Evolutionary conservation across 2,888 invertebrate genomes (phyloP), one percentile per base, ranked within the genome.

Genomic region (Lasioglossum pauxillum): DNA sequence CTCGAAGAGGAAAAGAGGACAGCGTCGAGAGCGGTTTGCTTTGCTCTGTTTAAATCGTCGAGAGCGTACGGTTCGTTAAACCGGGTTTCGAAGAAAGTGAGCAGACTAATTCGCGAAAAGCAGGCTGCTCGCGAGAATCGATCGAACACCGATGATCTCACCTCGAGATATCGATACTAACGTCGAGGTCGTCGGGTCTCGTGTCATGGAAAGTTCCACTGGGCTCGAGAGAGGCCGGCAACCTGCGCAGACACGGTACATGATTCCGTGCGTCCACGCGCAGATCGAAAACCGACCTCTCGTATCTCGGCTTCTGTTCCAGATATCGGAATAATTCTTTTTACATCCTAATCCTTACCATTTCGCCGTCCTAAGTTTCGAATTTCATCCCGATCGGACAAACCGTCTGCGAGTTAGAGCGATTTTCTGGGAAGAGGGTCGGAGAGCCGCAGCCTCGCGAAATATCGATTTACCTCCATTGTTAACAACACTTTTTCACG

Each of bases 221-320:
- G 93, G 89, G 90, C 91, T 88, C 95, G 95, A 94, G 95, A 95
- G 95, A 91, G 93, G 94, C 95, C 94, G 94, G 95, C 95, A 95
- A 95, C 95, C 92, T 94, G 94, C 94, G 94, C 94, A 89, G 86
- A 76, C 78, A 57, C 27, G 77, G 74, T 82, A 75, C 89, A 76
- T 46, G 75, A 88, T 91, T 91, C 78, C 77, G 86, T 64, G 5
- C 44, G 2, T 31, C 5, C 67, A 75, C 88, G 94, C 94, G 94
- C 94, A 94, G 83, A 75, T 83, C 76, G 75, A 91, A 92, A 90
- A 90, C 84, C 67, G 31, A 71, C n/a, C 82, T 90, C 90, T 92
- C 80, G 90, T 93, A 94, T 90, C 93, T 93, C 89, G 1, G 60
- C 69, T 83, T 35, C 79, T 78, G 77, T 57, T 75, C 1, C 10